phyloP scores from a whole-genome alignment of 2,797 vertebrate genomes.

The Adrianichthys oophorus region DNA sequence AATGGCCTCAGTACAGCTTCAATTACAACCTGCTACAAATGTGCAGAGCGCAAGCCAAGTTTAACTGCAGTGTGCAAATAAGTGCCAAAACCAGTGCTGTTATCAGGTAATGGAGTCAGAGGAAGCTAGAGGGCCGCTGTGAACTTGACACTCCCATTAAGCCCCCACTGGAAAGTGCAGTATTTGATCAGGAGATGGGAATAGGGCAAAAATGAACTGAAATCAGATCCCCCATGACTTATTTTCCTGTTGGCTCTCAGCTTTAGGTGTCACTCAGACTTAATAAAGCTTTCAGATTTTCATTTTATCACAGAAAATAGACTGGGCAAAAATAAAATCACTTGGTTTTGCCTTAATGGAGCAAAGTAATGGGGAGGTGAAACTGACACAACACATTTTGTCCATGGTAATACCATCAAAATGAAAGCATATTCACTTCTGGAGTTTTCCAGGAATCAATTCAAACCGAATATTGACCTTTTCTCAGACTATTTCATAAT shows the following conservation, averaged over 20 bases:
- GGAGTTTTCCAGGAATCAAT: conserved; percentile 86
- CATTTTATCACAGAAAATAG: conserved; percentile 90
- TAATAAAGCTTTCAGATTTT: conserved; percentile 87
- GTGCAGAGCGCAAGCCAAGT: conserved; percentile 53
- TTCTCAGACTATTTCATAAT: conserved; percentile 83
- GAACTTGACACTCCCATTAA: conserved; percentile 88
- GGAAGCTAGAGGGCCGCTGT: conserved; percentile 66
- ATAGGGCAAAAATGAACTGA: conserved; percentile 87
- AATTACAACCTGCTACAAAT: conserved; percentile 59
- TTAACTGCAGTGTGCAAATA: conserved; percentile 60
- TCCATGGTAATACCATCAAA: conserved; percentile 85
- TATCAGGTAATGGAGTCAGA: conserved; percentile 78
- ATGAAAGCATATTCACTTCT: conserved; percentile 88
- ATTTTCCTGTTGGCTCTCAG: conserved; percentile 80
- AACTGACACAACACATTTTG: conserved; percentile 94
- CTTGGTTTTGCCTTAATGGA: conserved; percentile 84
- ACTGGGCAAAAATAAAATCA: conserved; percentile 86
- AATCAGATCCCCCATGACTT: conserved; percentile 85
- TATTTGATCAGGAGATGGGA: conserved; percentile 86
- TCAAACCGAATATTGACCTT: conserved; percentile 86
- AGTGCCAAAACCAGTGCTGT: conserved; percentile 71
- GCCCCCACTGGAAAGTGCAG: conserved; percentile 83
- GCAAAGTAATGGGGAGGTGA: conserved; percentile 86
- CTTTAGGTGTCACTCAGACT: conserved; percentile 86
- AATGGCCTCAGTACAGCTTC: conserved; percentile 50